Conservation (phyloP, 2,113 vertebrate genomes). For the Jacana jacana region DNA sequence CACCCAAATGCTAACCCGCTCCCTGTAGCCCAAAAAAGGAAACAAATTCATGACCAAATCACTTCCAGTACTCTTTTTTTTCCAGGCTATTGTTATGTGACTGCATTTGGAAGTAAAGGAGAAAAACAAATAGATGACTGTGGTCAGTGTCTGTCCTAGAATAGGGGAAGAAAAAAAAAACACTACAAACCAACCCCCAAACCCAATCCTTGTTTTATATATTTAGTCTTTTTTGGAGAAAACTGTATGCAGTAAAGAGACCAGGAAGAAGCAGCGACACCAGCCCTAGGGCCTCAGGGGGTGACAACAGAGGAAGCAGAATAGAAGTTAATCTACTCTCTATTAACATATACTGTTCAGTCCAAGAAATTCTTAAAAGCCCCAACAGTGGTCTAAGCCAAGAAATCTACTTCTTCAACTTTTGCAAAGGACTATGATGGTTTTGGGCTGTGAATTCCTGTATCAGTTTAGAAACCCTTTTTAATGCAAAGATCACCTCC, state of each 20-base stretch:
- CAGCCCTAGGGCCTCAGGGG: not conserved
- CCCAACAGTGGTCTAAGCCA: not conserved
- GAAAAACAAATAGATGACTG: constrained; percentile 48
- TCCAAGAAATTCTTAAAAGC: not conserved
- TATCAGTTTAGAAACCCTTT: not conserved
- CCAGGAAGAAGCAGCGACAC: not conserved
- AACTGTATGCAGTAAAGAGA: not conserved
- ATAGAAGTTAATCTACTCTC: not conserved
- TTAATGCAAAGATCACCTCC: not conserved
- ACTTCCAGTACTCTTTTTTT: constrained; percentile 3
- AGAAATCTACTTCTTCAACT: not conserved
- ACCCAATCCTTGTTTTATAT: not conserved
- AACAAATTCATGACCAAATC: constrained; percentile 27
- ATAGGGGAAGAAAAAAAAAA: not conserved
- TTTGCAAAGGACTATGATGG: not conserved
- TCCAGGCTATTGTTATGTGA: constrained; percentile 54
- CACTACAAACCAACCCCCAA: not conserved
- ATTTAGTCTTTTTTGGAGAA: constrained; percentile 33
- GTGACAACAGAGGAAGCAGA: not conserved
- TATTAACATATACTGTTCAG: not conserved
- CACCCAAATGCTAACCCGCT: not conserved
- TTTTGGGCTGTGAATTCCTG: not conserved
- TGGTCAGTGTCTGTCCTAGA: constrained; percentile 9
- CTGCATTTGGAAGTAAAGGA: constrained; percentile 43
- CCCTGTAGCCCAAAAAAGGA: constrained; percentile 54